A percentile compares a stretch with the other conserved stretches of the same genome.
Evolutionary conservation across 2,797 vertebrate species (phyloP).

Genomic region (Decapterus maruadsi): DNA sequence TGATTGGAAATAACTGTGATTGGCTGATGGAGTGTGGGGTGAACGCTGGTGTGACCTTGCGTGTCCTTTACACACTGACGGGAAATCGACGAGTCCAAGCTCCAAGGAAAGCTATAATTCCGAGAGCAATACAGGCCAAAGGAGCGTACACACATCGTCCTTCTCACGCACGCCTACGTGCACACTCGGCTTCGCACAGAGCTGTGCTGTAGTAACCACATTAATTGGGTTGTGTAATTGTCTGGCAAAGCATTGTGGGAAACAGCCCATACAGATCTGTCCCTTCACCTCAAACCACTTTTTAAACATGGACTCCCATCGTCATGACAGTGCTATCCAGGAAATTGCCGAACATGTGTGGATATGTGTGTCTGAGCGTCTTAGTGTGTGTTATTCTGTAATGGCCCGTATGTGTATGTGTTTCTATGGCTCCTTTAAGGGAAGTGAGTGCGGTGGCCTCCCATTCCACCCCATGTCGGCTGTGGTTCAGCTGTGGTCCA

Average conservation of each 20-base stretch:
- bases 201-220: conserved; percentile 78
- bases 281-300: conserved; percentile 77
- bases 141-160: conserved; percentile 51
- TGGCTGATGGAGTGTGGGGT: conserved; percentile 77
- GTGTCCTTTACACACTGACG: conserved; percentile 77
- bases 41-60: conserved; percentile 76
- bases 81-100: conserved; percentile 72
- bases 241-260: conserved; percentile 82
- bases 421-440: conserved; percentile 76
- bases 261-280: conserved; percentile 76
- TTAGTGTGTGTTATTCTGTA: conserved; percentile 52
- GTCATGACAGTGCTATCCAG: conserved; percentile 76
- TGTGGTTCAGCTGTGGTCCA: conserved; percentile 83
- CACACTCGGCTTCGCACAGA: conserved; percentile 38
- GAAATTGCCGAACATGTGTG: conserved; percentile 74
- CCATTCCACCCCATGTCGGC: conserved; percentile 80
- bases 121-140: conserved; percentile 65
- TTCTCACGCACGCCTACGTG: not conserved
- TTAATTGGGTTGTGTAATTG: conserved; percentile 84
- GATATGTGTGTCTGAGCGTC: conserved; percentile 48
- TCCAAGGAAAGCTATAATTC: conserved; percentile 85
- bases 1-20: conserved; percentile 69
- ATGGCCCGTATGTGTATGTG: conserved; percentile 57
- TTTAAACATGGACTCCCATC: conserved; percentile 80
- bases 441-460: conserved; percentile 80